Evolutionary conservation across 2,113 vertebrate genomes (phyloP).

Genomic region (Sorex araneus): DNA sequence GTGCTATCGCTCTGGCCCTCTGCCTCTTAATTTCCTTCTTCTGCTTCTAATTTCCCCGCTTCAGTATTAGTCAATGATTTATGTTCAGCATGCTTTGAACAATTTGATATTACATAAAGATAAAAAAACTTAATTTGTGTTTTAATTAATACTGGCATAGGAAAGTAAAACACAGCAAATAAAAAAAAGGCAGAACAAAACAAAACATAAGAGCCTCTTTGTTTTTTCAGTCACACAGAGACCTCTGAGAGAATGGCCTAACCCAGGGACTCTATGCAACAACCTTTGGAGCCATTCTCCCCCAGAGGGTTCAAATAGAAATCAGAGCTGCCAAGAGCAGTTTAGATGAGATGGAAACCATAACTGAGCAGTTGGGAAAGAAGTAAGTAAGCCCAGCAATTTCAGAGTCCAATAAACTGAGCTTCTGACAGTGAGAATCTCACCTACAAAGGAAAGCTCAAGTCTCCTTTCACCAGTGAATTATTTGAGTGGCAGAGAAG

Average conservation of each 20-base stretch:
- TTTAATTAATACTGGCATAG: too few species aligned
- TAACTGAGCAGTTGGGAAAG: neutral
- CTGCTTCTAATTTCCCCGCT: neutral
- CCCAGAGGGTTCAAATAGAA: neutral
- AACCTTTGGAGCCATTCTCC: neutral
- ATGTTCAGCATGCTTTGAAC: too few species aligned
- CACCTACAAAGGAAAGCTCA: too few species aligned
- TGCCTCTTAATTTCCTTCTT: too few species aligned
- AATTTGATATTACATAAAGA: too few species aligned
- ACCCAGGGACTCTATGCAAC: neutral
- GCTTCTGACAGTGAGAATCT: neutral
- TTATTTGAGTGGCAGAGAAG: neutral
- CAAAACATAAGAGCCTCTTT: too few species aligned
- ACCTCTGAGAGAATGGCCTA: neutral
- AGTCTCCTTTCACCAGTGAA: neutral
- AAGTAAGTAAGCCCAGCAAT: neutral
- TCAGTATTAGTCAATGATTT: too few species aligned
- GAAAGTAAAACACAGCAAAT: too few species aligned
- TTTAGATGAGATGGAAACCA: neutral
- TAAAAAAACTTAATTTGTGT: too few species aligned
- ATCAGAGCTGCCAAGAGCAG: too few species aligned
- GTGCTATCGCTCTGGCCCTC: too few species aligned
- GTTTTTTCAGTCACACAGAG: conserved; percentile 4
- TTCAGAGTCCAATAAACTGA: neutral
- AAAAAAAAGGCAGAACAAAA: too few species aligned